Base-by-base conservation (phyloP, 1,140 invertebrate genomes). In the Phymorhynchus buccinoides region DNA sequence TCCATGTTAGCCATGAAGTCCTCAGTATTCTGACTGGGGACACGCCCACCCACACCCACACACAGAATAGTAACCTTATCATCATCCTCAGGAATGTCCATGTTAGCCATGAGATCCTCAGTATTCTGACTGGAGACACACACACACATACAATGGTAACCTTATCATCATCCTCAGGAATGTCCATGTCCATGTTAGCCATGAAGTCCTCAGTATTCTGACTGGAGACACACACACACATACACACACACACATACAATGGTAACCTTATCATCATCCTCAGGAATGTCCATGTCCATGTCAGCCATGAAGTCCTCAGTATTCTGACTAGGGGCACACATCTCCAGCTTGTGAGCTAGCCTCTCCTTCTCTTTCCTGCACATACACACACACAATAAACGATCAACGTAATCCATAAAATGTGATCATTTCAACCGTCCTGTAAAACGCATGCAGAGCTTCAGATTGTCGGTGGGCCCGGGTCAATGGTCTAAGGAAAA, bases 21-120 rank as follows among this genome's bases (percentile, higher is more conserved):
- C 42, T 88, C 88, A 39, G 88, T 88, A 68, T 87, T 86, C 66
- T 90, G 89, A 82, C 86, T 90, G 85, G 88, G 89, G 75, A 87
- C 62, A 42, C 88, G n/a, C n/a, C n/a, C 62, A 22, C 62, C 14
- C 1, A 66, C 62, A 66, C 62, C 18, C 62, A 66, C 62, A 66
- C 62, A 66, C 2, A 66, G 18, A 22, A 1, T 14, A 16, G 27
- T n/a, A 6, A 16, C 14, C 1, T 0, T 27, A 39, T 39, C 16
- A 6, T 44, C n/a, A 32, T 77, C 71, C 41, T 35, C 32, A 39
- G 12, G 30, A 32, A 37, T 37, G 2, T 80, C 66, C 39, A 87
- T 71, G 9, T 87, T 73, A 30, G 85, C 88, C 83, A 88, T 68
- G 37, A 85, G 79, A n/a, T 88, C 88, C 42, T 88, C 88, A 39